phyloP scores from a whole-genome alignment of 2,888 invertebrate genomes.

The Nomada lathburiana region DNA sequence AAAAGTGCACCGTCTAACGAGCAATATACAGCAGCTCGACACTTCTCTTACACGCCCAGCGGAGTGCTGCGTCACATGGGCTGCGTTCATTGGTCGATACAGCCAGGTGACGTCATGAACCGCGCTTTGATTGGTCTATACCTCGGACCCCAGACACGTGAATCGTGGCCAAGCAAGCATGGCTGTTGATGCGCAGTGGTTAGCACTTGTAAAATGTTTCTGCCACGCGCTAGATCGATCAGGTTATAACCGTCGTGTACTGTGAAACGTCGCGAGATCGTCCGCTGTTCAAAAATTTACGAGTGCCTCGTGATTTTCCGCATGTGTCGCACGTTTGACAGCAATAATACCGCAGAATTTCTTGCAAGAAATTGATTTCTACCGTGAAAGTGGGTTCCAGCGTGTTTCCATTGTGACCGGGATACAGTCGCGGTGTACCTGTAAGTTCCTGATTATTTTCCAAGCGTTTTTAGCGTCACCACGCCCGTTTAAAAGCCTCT shows the following conservation, averaged over 20 bases:
- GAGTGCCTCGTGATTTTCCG: constrained; percentile 48
- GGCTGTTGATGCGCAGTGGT: constrained; percentile 85
- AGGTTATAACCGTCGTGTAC: constrained; percentile 78
- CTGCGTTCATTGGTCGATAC: constrained; percentile 85
- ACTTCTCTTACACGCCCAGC: constrained; percentile 78
- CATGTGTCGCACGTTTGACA: constrained; percentile 52
- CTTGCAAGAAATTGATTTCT: constrained; percentile 66
- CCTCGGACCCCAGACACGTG: constrained; percentile 84
- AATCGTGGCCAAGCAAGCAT: constrained; percentile 84
- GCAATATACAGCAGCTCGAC: constrained; percentile 70
- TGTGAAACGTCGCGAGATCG: constrained; percentile 69
- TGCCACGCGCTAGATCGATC: constrained; percentile 84
- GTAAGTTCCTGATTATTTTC: constrained; percentile 63
- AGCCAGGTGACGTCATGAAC: constrained; percentile 84
- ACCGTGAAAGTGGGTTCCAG: constrained; percentile 65
- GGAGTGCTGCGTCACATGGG: constrained; percentile 85
- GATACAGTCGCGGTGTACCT: constrained; percentile 52
- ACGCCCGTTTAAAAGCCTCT: constrained; percentile 72
- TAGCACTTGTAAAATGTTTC: constrained; percentile 83
- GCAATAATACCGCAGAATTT: constrained; percentile 53
- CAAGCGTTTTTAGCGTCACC: constrained; percentile 60
- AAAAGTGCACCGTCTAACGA: constrained; percentile 62
- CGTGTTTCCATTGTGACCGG: constrained; percentile 71
- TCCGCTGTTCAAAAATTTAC: constrained; percentile 53
- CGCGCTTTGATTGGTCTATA: constrained; percentile 81